Conservation (phyloP, 2,888 invertebrate genomes). For the Chydorus sphaericus region DNA sequence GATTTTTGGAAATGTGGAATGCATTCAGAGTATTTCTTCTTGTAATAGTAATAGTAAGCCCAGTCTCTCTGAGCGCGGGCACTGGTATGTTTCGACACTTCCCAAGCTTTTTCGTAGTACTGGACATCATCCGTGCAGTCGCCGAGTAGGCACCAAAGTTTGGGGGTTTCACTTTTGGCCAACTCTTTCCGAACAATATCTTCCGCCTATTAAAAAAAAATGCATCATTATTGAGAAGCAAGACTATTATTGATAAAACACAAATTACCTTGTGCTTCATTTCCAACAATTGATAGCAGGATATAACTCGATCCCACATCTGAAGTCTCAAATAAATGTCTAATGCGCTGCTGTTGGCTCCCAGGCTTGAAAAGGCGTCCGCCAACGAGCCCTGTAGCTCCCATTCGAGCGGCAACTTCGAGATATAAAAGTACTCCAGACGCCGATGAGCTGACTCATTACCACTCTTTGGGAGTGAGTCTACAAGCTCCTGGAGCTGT, state of each 20-base stretch:
- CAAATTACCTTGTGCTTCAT: conserved; percentile 56
- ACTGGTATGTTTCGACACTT: conserved; percentile 62
- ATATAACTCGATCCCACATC: conserved; percentile 83
- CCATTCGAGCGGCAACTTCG: conserved; percentile 59
- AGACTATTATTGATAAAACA: background rate
- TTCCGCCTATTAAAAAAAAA: conserved; percentile 46
- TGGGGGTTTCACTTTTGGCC: conserved; percentile 60
- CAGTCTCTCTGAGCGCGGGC: conserved; percentile 77
- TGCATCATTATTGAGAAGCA: background rate
- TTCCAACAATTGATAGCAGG: conserved; percentile 73
- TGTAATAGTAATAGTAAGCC: conserved; percentile 60
- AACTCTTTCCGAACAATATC: conserved; percentile 67
- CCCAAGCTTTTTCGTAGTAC: conserved; percentile 82
- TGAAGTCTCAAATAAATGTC: conserved; percentile 59
- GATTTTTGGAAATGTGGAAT: conserved; percentile 69
- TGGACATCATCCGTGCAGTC: conserved; percentile 64
- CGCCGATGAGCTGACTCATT: conserved; percentile 24
- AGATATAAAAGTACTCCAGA: conserved; percentile 48
- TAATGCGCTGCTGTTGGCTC: conserved; percentile 68
- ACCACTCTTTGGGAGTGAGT: conserved; percentile 27
- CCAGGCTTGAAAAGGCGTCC: conserved; percentile 60
- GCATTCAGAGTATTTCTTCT: conserved; percentile 56
- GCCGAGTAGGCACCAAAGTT: conserved; percentile 80
- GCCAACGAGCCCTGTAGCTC: conserved; percentile 51
- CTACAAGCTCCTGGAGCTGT: conserved; percentile 53